Evolutionary conservation across 2,888 invertebrate species (phyloP).

Genomic region (Troides oblongomaculatus): DNA sequence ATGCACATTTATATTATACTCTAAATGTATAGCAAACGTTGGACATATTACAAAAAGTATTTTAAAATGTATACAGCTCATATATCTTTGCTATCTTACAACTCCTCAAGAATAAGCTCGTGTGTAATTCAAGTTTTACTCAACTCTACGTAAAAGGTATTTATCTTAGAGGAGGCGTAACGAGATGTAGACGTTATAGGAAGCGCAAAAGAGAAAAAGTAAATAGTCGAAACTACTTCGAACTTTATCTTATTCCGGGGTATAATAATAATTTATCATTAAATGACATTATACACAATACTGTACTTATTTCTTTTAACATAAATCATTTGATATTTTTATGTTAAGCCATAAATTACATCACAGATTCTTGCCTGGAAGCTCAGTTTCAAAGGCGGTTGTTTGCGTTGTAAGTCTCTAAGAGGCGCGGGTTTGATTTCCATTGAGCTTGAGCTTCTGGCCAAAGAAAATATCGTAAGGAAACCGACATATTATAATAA

Average conservation of each 20-base stretch:
- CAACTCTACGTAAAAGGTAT: slow-evolving; percentile 5
- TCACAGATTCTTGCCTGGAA: too few species aligned
- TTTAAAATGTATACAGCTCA: neutral
- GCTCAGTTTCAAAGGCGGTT: too few species aligned
- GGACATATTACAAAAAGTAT: neutral
- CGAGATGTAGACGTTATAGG: slow-evolving; percentile 1
- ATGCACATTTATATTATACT: too few species aligned
- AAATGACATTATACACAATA: neutral
- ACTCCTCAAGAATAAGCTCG: neutral
- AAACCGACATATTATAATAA: too few species aligned
- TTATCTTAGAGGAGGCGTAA: slow-evolving; percentile 7
- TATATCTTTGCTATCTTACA: slow-evolving; percentile 1
- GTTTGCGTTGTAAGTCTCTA: too few species aligned
- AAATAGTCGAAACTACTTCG: neutral
- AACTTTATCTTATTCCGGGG: neutral
- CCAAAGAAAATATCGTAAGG: too few species aligned
- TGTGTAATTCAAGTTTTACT: slow-evolving; percentile 5
- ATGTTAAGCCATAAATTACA: too few species aligned
- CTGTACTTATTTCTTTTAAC: too few species aligned
- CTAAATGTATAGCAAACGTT: neutral
- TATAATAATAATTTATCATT: neutral
- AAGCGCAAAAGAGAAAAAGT: slow-evolving; percentile 1
- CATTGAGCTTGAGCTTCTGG: too few species aligned
- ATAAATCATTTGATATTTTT: too few species aligned
- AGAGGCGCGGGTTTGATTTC: too few species aligned